phyloP scores from a whole-genome alignment of 2,888 invertebrate genomes.

The Chrysodeixis includens region DNA sequence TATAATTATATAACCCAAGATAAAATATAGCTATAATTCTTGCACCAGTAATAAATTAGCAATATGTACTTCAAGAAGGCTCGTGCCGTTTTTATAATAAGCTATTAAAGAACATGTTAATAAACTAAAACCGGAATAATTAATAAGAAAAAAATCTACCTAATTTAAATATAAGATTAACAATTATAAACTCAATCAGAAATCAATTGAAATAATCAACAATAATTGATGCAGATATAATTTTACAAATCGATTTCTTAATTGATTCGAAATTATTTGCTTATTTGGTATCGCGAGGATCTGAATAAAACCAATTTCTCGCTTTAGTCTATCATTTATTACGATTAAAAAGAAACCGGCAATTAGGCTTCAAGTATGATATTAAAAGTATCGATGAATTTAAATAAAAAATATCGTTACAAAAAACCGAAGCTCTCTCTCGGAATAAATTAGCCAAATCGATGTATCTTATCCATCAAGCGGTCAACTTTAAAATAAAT shows the following conservation, averaged over 20 bases:
- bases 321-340: constrained; percentile 39
- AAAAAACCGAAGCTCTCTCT: constrained; percentile 50
- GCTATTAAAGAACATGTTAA: not conserved
- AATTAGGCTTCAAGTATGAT: constrained; percentile 33
- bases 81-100: not conserved
- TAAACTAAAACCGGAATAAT: not conserved
- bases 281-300: constrained; percentile 1
- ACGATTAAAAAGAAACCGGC: constrained; percentile 46
- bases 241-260: constrained; percentile 30
- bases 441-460: constrained; percentile 51
- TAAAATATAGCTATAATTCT: too few species aligned
- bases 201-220: constrained; percentile 36
- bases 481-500: constrained; percentile 74
- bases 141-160: not conserved
- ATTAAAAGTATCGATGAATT: constrained; percentile 33
- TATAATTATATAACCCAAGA: too few species aligned
- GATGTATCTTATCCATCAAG: constrained; percentile 65
- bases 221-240: constrained; percentile 39
- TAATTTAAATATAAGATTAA: constrained; percentile 18
- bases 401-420: constrained; percentile 26
- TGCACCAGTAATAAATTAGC: not conserved
- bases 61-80: not conserved
- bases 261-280: constrained; percentile 20
- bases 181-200: constrained; percentile 31
- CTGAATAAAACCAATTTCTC: constrained; percentile 28